A percentile compares a stretch with the other conserved stretches of the same genome.
These are phyloP conservation scores for Drosophila orena DNA, from an alignment of 1,140 invertebrate species.

Conservation along the genomic window DNA sequence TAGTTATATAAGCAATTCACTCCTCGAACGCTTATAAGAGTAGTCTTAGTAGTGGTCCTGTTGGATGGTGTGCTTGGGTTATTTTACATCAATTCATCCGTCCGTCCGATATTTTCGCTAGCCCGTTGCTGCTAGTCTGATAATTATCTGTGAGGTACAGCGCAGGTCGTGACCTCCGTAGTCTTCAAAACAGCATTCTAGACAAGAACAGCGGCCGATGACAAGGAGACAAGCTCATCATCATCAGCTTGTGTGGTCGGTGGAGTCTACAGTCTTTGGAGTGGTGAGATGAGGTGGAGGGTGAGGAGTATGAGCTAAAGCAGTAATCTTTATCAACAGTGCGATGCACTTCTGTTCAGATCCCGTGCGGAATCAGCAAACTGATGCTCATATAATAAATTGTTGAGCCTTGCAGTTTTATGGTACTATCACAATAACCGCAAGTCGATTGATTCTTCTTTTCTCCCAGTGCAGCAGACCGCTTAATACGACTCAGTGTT, in stretches of 20 bases:
- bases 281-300: neutral
- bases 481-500: neutral
- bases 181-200: slow-evolving; percentile 34
- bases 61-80: too few relatives aligned
- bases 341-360: neutral
- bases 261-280: slow-evolving; percentile 1
- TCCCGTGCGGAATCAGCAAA: too few relatives aligned
- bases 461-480: neutral
- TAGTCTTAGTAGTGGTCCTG: too few relatives aligned
- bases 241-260: slow-evolving; percentile 5
- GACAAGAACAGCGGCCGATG: slow-evolving; percentile 49
- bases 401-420: too few relatives aligned
- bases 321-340: slow-evolving; percentile 30
- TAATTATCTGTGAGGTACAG: neutral
- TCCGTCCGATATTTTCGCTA: too few relatives aligned
- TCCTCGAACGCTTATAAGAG: too few relatives aligned
- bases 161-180: slow-evolving; percentile 10
- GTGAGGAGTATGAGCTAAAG: neutral
- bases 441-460: too few relatives aligned
- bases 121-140: too few relatives aligned
- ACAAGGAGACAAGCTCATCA: slow-evolving; percentile 47
- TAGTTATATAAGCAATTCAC: too few relatives aligned
- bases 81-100: neutral
- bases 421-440: too few relatives aligned
- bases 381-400: too few relatives aligned